These are phyloP conservation scores for Batillaria attramentaria DNA, from an alignment of 1,140 invertebrate genomes.

Conservation along the genomic window DNA sequence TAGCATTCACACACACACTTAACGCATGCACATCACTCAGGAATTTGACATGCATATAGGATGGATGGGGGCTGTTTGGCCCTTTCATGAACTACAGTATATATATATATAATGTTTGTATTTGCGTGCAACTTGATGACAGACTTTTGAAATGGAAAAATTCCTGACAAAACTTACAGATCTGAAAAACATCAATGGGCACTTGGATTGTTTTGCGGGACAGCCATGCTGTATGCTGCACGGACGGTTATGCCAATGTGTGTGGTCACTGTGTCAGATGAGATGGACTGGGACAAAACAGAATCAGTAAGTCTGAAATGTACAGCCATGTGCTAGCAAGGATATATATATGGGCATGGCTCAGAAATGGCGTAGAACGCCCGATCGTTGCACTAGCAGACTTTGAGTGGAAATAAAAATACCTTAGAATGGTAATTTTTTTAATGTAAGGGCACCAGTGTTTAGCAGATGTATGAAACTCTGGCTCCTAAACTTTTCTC, in stretches of 20 bases:
- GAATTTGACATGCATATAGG: neutral
- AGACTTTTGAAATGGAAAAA: neutral
- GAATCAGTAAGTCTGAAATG: conserved; percentile 76
- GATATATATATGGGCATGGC: too few relatives aligned
- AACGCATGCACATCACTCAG: too few relatives aligned
- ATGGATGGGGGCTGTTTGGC: neutral
- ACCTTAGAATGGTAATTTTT: too few relatives aligned
- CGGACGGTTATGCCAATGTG: conserved; percentile 81
- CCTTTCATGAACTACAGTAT: neutral
- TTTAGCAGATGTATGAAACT: too few relatives aligned
- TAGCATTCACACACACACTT: too few relatives aligned
- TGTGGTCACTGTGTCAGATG: conserved; percentile 78
- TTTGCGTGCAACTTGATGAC: neutral
- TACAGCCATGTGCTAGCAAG: too few relatives aligned
- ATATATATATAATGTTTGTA: neutral
- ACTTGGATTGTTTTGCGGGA: conserved; percentile 76
- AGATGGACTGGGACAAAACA: conserved; percentile 81
- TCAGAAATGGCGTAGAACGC: too few relatives aligned
- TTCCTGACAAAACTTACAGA: too few relatives aligned
- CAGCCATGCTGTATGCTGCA: conserved; percentile 79
- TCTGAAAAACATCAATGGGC: conserved; percentile 76
- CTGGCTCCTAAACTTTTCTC: too few relatives aligned
- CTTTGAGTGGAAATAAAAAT: too few relatives aligned
- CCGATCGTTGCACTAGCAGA: too few relatives aligned
- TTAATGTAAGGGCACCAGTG: too few relatives aligned